Base-by-base conservation (phyloP, 2,797 vertebrate species). In the Thunnus albacares region DNA sequence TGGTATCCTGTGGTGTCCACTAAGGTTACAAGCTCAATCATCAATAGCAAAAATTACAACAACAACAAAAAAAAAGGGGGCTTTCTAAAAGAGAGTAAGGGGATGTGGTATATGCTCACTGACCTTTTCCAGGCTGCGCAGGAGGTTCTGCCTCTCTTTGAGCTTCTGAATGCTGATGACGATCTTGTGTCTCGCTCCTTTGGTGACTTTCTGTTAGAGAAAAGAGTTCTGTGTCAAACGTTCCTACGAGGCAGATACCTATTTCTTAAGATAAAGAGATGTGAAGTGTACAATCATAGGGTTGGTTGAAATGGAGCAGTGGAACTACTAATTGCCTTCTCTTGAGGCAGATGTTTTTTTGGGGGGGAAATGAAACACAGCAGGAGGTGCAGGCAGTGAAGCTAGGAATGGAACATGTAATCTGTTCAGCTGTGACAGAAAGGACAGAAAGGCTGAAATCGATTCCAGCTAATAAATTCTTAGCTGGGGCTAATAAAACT, bases 91-190 rank as follows among this genome's bases (percentile, higher is more conserved):
- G 59, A 59, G 41, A 38, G 57, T 45, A 30, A 26, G 11, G 24
- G 53, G 38, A 49, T 24, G 38, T 11, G 26, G 5, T 26, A 1
- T 10, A 9, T 1, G 7, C 47, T 53, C 15, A 61, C 71, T 96
- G 85, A 99, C 98, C 96, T 99, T 97, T 93, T 99, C 98, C 93
- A 99, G 91, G 82, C 96, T 97, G 80, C 98, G 97, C 60, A 99
- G 96, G 49, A 98, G 94, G 83, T 97, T 97, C 88, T 99, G 97
- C 71, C 98, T 95, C 87, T 99, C 98, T 92, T 97, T 98, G 83
- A 99, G 97, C 92, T 99, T 99, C 94, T 97, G 97, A 93, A 99
- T 98, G 89, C 98, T 99, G 95, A 99, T 99, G 79, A 99, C 97
- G 53, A 99, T 99, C 95, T 99, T 99, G 95, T 99, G 98, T 81